These are phyloP conservation scores for Diadegma fenestrale DNA, from an alignment of 2,888 invertebrate species.

Conservation along the genomic window DNA sequence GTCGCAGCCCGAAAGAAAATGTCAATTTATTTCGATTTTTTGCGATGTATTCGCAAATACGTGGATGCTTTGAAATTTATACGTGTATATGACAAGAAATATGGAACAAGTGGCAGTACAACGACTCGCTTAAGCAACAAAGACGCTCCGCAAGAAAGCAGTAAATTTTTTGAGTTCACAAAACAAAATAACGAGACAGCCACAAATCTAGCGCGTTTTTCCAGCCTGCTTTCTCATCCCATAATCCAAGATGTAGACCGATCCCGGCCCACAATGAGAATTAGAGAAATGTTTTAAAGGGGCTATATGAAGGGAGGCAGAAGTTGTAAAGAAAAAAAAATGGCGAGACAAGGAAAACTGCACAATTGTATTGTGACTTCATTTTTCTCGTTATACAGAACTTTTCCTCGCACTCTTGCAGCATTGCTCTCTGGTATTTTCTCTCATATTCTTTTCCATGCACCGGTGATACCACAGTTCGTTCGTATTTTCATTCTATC, in stretches of 20 bases:
- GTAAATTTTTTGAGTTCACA: slow-evolving; percentile 49
- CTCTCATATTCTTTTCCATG: slow-evolving; percentile 15
- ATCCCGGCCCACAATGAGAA: slow-evolving; percentile 16
- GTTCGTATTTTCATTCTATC: slow-evolving; percentile 47
- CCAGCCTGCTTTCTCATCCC: not conserved
- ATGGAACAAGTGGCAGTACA: slow-evolving; percentile 25
- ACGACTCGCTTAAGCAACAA: not conserved
- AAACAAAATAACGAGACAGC: slow-evolving; percentile 50
- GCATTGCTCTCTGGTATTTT: slow-evolving; percentile 15
- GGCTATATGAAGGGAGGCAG: not conserved
- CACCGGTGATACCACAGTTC: slow-evolving; percentile 12
- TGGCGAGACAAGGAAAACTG: slow-evolving; percentile 28
- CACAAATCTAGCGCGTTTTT: slow-evolving; percentile 49
- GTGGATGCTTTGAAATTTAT: not conserved
- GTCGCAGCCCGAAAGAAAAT: not conserved
- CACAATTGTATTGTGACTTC: slow-evolving; percentile 63
- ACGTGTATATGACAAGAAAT: slow-evolving; percentile 17
- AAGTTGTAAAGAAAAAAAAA: slow-evolving; percentile 4
- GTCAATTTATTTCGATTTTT: not conserved
- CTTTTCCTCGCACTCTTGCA: slow-evolving; percentile 30
- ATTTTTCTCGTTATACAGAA: slow-evolving; percentile 55
- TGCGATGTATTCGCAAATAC: not conserved
- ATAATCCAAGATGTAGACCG: slow-evolving; percentile 5
- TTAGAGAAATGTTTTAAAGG: slow-evolving; percentile 29
- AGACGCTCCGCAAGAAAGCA: not conserved